phyloP scores from a whole-genome alignment of 2,797 vertebrate species.

The Todus mexicanus region DNA sequence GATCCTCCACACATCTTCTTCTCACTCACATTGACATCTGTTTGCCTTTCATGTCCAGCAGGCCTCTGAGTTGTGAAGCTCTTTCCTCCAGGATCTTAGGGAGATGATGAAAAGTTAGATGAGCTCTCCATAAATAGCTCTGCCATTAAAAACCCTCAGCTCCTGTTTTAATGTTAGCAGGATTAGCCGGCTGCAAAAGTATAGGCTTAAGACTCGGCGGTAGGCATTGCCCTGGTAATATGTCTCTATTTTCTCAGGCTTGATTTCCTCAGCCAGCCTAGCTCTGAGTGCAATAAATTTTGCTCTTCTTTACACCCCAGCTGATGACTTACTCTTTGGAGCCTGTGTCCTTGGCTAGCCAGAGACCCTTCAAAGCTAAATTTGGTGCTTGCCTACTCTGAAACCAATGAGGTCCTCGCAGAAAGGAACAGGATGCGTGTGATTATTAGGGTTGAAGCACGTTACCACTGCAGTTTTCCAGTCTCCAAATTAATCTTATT shows the following conservation, averaged over 20 bases:
- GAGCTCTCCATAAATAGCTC: slow-evolving; percentile 52
- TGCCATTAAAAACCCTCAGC: slow-evolving; percentile 29
- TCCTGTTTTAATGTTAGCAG: slow-evolving; percentile 26
- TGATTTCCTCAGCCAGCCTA: slow-evolving; percentile 47
- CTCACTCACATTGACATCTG: neutral
- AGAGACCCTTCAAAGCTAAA: slow-evolving; percentile 23
- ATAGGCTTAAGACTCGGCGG: neutral
- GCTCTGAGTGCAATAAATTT: slow-evolving; percentile 38
- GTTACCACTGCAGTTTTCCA: neutral
- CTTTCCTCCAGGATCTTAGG: neutral
- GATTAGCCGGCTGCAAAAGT: slow-evolving; percentile 31
- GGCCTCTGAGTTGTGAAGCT: neutral
- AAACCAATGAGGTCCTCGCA: neutral
- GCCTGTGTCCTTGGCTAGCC: slow-evolving; percentile 39
- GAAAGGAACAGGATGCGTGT: neutral
- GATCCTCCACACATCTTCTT: neutral
- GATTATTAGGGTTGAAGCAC: neutral
- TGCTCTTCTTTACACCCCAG: slow-evolving; percentile 35
- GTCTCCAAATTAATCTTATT: neutral
- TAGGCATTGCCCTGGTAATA: slow-evolving; percentile 47
- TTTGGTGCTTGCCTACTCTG: slow-evolving; percentile 24
- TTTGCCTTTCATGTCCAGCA: slow-evolving; percentile 28
- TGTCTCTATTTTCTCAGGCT: slow-evolving; percentile 56
- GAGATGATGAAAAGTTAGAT: slow-evolving; percentile 18
- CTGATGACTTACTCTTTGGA: slow-evolving; percentile 48